phyloP scores from a whole-genome alignment of 2,888 invertebrate species.

The Lasioglossum pauxillum region DNA sequence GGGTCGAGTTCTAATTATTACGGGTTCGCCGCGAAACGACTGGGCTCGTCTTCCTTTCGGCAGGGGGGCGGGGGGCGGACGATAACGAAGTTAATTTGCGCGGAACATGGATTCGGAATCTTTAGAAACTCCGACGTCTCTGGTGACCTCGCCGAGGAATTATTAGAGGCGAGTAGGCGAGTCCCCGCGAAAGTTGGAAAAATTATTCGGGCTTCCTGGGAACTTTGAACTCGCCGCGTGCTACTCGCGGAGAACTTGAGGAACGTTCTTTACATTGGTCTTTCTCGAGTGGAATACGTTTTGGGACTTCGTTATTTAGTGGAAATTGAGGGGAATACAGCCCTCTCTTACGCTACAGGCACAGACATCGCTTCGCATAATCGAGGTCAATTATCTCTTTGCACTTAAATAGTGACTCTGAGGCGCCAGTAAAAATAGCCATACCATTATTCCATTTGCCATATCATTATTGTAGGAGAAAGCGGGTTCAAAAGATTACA shows the following conservation, averaged over 20 bases:
- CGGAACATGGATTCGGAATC: neutral
- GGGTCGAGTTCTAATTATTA: slow-evolving; percentile 6
- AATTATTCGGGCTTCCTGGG: slow-evolving; percentile 9
- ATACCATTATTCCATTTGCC: too few species aligned
- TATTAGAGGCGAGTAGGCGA: slow-evolving; percentile 8
- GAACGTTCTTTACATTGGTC: neutral
- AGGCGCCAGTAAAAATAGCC: too few species aligned
- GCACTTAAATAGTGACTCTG: too few species aligned
- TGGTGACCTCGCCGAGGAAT: slow-evolving; percentile 7
- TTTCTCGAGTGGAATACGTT: neutral
- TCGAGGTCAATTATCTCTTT: neutral
- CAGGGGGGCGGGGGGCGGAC: neutral
- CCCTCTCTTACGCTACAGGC: too few species aligned
- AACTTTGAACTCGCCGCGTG: slow-evolving; percentile 22
- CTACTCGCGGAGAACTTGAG: neutral
- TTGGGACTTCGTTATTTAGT: neutral
- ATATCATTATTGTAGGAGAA: too few species aligned
- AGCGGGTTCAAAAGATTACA: too few species aligned
- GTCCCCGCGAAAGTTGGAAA: neutral
- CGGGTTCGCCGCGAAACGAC: neutral
- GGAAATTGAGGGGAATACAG: too few species aligned
- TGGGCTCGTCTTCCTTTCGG: neutral
- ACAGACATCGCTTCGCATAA: neutral
- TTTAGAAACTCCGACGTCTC: neutral
- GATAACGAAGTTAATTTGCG: slow-evolving; percentile 20